Percentiles rank a stretch among this genome's conserved stretches.
Evolutionary conservation across 1,140 invertebrate species (phyloP).

Genomic region (Drosophila santomea): DNA sequence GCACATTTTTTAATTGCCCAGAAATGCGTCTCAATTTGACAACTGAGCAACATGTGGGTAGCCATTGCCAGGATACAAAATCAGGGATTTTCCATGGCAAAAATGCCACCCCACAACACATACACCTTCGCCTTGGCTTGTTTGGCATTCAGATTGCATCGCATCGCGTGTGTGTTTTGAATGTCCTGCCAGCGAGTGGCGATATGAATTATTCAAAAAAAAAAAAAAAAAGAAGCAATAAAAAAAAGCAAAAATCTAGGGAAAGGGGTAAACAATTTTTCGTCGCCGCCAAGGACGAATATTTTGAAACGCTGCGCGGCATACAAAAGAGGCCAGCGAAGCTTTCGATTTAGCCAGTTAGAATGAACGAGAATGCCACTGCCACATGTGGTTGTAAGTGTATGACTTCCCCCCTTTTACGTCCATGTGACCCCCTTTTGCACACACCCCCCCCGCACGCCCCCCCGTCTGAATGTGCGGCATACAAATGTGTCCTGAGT

Average conservation of each 20-base stretch:
- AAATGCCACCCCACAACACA: constrained; percentile 4
- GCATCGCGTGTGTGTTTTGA: constrained; percentile 82
- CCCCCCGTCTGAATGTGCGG: constrained; percentile 54
- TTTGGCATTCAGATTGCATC: constrained; percentile 84
- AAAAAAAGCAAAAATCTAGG: background rate
- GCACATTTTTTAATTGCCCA: constrained; percentile 60
- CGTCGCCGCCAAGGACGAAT: constrained; percentile 83
- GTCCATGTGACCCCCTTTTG: background rate
- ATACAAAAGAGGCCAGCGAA: constrained; percentile 77
- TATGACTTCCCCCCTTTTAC: constrained; percentile 4
- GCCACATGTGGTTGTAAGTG: constrained; percentile 50
- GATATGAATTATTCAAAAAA: constrained; percentile 85
- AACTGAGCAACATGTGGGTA: constrained; percentile 67
- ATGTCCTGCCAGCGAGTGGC: constrained; percentile 72
- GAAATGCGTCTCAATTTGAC: constrained; percentile 67
- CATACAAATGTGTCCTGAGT: constrained; percentile 78
- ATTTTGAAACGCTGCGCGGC: constrained; percentile 76
- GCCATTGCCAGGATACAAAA: constrained; percentile 1
- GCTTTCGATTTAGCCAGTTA: constrained; percentile 70
- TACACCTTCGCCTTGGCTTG: constrained; percentile 59
- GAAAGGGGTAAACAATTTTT: constrained; percentile 52
- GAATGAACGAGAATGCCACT: constrained; percentile 29
- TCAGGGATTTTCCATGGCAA: constrained; percentile 22
- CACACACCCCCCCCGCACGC: background rate
- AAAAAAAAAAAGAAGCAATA: constrained; percentile 11